Evolutionary conservation across 1,140 invertebrate genomes (phyloP).

Genomic region (Ceratoteleas bidentatus): DNA sequence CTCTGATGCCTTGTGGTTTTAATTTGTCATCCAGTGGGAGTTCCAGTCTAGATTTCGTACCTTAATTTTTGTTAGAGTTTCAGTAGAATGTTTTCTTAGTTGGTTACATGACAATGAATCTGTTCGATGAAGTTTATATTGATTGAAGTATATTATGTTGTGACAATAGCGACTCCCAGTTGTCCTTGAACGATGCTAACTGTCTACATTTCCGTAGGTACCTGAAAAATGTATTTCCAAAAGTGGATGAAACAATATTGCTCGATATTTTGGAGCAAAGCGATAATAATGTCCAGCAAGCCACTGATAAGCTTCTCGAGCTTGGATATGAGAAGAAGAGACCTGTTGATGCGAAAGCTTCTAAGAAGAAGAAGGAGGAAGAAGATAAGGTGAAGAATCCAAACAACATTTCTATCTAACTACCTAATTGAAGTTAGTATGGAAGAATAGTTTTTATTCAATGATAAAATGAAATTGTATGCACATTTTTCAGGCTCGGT

Average conservation of each 20-base stretch:
- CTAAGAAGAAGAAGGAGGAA: slow-evolving; percentile 81
- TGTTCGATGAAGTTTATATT: slow-evolving; percentile 35
- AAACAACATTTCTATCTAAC: no score
- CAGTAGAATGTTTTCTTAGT: slow-evolving; percentile 61
- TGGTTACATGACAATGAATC: slow-evolving; percentile 41
- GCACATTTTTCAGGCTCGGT: slow-evolving; percentile 71
- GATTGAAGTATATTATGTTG: slow-evolving; percentile 46
- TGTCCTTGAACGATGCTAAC: slow-evolving; percentile 7
- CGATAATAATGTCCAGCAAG: slow-evolving; percentile 93
- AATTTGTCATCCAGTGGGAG: slow-evolving; percentile 24
- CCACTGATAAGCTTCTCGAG: slow-evolving; percentile 88
- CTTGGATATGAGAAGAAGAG: slow-evolving; percentile 92
- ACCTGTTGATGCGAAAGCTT: slow-evolving; percentile 80
- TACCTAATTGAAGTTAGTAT: background rate
- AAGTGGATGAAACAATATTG: slow-evolving; percentile 93
- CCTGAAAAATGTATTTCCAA: slow-evolving; percentile 94
- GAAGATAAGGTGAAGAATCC: slow-evolving; percentile 72
- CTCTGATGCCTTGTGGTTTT: slow-evolving; percentile 35
- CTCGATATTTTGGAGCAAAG: slow-evolving; percentile 91
- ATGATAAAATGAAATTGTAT: no score
- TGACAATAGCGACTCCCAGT: slow-evolving; percentile 17
- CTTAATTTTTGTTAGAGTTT: slow-evolving; percentile 60
- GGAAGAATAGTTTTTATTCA: background rate
- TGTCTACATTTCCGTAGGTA: slow-evolving; percentile 84
- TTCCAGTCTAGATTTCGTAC: slow-evolving; percentile 58